These are phyloP conservation scores for Trissoscelio sp. DNA, from an alignment of 2,888 invertebrate genomes.

Conservation along the genomic window DNA sequence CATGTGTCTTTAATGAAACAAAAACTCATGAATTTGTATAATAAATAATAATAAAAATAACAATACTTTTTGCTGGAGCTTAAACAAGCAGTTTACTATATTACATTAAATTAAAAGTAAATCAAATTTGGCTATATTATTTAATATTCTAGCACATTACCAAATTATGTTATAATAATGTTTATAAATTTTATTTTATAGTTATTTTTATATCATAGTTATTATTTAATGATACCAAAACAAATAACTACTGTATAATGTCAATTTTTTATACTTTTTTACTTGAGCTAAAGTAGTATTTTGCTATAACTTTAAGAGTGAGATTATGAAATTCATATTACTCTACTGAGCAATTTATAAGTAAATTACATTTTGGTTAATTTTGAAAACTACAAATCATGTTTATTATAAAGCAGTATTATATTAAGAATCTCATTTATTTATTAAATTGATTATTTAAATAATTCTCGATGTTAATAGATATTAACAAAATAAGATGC, in stretches of 20 bases:
- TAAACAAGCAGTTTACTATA: neutral
- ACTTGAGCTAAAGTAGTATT: neutral
- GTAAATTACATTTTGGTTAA: neutral
- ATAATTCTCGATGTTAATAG: too few relatives aligned
- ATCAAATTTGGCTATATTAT: too few relatives aligned
- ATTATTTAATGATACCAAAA: conserved; percentile 9
- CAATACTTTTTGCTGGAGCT: neutral
- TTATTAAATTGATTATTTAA: neutral
- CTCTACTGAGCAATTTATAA: neutral
- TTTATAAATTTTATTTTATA: conserved; percentile 8
- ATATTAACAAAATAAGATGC: too few relatives aligned
- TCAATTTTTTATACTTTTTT: neutral
- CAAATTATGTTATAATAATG: conserved; percentile 11
- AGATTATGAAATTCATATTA: neutral
- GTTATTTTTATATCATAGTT: conserved; percentile 10
- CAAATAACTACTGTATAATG: neutral
- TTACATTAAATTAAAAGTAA: too few relatives aligned
- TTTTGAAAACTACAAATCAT: neutral
- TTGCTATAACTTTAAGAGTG: neutral
- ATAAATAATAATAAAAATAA: neutral
- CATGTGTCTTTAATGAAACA: neutral
- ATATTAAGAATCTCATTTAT: neutral
- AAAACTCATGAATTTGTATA: neutral
- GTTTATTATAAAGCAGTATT: neutral
- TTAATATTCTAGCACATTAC: neutral